These are phyloP conservation scores for Synergus umbraculus DNA, from an alignment of 2,888 invertebrate genomes.

Conservation along the genomic window DNA sequence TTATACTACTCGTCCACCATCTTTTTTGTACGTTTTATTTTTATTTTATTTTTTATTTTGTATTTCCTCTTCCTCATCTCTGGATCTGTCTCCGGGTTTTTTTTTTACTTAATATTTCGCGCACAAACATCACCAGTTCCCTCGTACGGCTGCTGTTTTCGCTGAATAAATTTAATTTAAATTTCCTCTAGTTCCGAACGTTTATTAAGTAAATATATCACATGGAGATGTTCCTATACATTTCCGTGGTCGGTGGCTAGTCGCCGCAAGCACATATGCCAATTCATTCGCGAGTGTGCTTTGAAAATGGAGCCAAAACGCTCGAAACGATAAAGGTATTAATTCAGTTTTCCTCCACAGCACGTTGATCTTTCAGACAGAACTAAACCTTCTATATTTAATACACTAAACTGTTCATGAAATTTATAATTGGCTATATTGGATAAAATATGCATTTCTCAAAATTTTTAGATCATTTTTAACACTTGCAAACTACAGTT, in stretches of 20 bases:
- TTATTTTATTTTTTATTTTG: neutral
- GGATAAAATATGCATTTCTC: neutral
- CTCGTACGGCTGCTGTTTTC: slow-evolving; percentile 60
- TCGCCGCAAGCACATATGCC: slow-evolving; percentile 12
- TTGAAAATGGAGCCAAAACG: slow-evolving; percentile 11
- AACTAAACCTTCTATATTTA: slow-evolving; percentile 14
- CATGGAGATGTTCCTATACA: slow-evolving; percentile 10
- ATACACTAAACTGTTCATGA: neutral
- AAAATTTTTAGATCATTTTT: no score
- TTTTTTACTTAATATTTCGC: slow-evolving; percentile 34
- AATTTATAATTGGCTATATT: slow-evolving; percentile 6
- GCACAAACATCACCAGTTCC: slow-evolving; percentile 45
- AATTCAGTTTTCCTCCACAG: slow-evolving; percentile 41
- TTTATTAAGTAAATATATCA: slow-evolving; percentile 72
- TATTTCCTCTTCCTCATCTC: slow-evolving; percentile 32
- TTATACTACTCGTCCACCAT: slow-evolving; percentile 39
- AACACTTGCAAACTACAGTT: neutral
- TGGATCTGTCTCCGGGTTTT: slow-evolving; percentile 30
- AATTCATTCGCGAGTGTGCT: slow-evolving; percentile 7
- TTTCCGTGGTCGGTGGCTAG: neutral
- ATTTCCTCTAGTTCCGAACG: slow-evolving; percentile 66
- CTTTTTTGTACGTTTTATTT: slow-evolving; percentile 32
- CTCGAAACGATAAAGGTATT: slow-evolving; percentile 32
- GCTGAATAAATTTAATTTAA: slow-evolving; percentile 71
- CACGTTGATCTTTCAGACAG: slow-evolving; percentile 19